These are phyloP conservation scores for Riptortus pedestris DNA, from an alignment of 1,140 invertebrate genomes.

Conservation along the genomic window DNA sequence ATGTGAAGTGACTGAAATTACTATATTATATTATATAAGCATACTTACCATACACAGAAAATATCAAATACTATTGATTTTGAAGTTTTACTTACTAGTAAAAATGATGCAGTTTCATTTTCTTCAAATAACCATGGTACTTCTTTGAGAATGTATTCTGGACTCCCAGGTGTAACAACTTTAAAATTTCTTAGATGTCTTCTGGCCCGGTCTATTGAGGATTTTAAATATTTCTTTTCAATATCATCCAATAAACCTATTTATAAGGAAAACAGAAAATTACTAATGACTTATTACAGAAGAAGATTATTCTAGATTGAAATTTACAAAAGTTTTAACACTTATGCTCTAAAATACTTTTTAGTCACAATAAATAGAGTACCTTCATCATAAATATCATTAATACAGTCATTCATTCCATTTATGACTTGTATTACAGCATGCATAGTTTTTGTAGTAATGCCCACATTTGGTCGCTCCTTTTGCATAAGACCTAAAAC, in stretches of 20 bases:
- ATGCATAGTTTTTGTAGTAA: slow-evolving; percentile 14
- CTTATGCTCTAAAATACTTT: background rate
- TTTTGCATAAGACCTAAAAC: background rate
- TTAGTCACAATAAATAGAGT: background rate
- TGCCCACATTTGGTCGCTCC: background rate
- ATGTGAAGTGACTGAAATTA: too few species aligned
- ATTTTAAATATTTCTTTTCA: slow-evolving; percentile 5
- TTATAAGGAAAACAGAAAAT: background rate
- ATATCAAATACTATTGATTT: too few species aligned
- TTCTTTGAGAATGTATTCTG: slow-evolving; percentile 9
- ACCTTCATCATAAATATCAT: slow-evolving; percentile 13
- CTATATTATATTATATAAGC: too few species aligned
- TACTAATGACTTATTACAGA: background rate
- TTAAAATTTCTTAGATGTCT: background rate
- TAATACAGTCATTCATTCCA: slow-evolving; percentile 14
- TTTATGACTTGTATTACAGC: slow-evolving; percentile 17
- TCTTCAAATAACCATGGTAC: slow-evolving; percentile 18
- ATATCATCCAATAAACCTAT: slow-evolving; percentile 1
- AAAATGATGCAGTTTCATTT: background rate
- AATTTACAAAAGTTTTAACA: too few species aligned
- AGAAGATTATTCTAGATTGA: too few species aligned
- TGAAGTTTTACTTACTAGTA: too few species aligned
- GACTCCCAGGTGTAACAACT: slow-evolving; percentile 1
- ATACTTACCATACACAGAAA: too few species aligned
- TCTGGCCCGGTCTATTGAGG: slow-evolving; percentile 9